These are phyloP conservation scores for Gymnoscopelus braueri DNA, from an alignment of 2,797 vertebrate species.

Conservation along the genomic window DNA sequence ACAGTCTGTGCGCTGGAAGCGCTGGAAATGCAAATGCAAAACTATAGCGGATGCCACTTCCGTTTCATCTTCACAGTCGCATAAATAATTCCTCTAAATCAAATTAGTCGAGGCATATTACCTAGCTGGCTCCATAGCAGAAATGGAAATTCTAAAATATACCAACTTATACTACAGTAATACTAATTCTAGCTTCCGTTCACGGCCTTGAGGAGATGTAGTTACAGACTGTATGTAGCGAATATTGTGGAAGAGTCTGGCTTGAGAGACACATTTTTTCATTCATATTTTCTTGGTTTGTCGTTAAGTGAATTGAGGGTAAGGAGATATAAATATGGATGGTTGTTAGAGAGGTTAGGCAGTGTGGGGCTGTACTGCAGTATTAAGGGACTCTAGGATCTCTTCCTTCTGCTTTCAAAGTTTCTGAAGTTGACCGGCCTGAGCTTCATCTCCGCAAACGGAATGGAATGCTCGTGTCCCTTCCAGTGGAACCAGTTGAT, in stretches of 20 bases:
- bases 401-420: conserved; percentile 89
- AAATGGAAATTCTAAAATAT: too few species aligned
- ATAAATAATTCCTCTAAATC: not conserved
- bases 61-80: not conserved
- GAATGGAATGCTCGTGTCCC: conserved; percentile 93
- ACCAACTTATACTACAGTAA: too few species aligned
- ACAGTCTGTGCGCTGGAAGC: too few species aligned
- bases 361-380: conserved; percentile 3
- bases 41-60: too few species aligned
- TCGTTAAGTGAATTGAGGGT: conserved; percentile 21
- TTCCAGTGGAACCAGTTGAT: conserved; percentile 99
- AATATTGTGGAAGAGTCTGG: too few species aligned
- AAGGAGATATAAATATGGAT: conserved; percentile 7
- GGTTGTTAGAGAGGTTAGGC: not conserved
- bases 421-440: conserved; percentile 91
- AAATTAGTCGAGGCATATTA: too few species aligned
- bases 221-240: too few species aligned
- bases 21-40: too few species aligned
- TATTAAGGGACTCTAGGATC: conserved; percentile 79
- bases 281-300: conserved; percentile 23
- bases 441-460: conserved; percentile 96
- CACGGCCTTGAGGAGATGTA: too few species aligned
- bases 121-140: not conserved
- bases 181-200: too few species aligned
- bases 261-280: conserved; percentile 8